Evolutionary conservation across 1,140 invertebrate species (phyloP), one percentile per base, ranked within the genome.

Genomic region (Aplysia californica): DNA sequence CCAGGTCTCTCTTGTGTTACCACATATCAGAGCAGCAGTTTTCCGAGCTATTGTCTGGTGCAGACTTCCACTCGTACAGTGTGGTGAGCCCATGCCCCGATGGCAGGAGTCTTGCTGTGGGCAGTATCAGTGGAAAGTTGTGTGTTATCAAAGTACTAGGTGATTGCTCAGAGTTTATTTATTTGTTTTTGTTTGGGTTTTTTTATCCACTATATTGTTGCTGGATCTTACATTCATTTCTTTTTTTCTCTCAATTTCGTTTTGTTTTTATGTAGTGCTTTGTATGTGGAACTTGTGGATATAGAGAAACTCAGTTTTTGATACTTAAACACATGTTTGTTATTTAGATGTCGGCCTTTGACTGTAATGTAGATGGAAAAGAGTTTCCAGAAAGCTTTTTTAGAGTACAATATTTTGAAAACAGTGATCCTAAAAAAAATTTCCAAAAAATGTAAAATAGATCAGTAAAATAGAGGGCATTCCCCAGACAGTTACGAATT

Each of bases 21-120:
- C n/a, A 38, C 20, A 41, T 75, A 29, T 33, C 20, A 33, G 39
- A 66, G 21, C 38, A 55, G 20, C 6, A 66, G 20, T 66, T 65
- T 36, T 20, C 4, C 29, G 21, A 41, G 2, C n/a, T n/a, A n/a
- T n/a, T n/a, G n/a, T n/a, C n/a, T n/a, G n/a, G n/a, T n/a, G n/a
- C n/a, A n/a, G n/a, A 23, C 15, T 75, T 75, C 72, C 39, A 26
- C 21, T 75, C 72, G 6, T 75, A 75, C 61, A 75, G 72, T 55
- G 41, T 75, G 20, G 38, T 75, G 3, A 44, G 31, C n/a, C 59
- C 61, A 15, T 75, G 72, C 35, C 58, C 38, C 5, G 41, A 75
- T 39, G n/a, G 66, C 15, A 50, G 1, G 26, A 44, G 29, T 33
- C 5, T 64, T 33, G 72, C 61, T 21, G 31, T 75, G 41, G 72